Percentiles rank a stretch among this genome's conserved stretches.
Evolutionary conservation across 1,140 invertebrate species (phyloP).

Genomic region (Lordiphosa mommai): DNA sequence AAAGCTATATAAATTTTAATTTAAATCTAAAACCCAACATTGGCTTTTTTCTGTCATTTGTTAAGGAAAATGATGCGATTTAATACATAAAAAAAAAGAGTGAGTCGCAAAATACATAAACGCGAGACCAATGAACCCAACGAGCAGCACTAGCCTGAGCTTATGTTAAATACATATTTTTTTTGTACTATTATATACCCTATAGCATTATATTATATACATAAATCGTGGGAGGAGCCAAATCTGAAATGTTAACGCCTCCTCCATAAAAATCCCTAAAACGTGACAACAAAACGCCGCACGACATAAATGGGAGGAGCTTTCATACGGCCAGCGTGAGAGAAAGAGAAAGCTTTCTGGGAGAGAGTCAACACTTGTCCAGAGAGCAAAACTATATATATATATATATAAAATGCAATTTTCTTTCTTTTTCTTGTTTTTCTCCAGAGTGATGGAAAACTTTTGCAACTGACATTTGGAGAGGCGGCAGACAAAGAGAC

Average conservation of each 20-base stretch:
- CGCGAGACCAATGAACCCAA: constrained; percentile 13
- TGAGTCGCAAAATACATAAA: background rate
- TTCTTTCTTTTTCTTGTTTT: constrained; percentile 5
- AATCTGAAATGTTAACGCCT: constrained; percentile 26
- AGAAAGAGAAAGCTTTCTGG: constrained; percentile 11
- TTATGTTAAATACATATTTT: constrained; percentile 8
- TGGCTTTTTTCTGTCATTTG: too few relatives aligned
- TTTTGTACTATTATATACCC: background rate
- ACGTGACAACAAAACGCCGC: constrained; percentile 33
- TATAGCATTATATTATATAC: background rate
- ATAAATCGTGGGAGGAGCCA: background rate
- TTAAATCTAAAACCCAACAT: too few relatives aligned
- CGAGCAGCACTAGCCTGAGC: background rate
- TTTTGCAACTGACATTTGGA: constrained; percentile 33
- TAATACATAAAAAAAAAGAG: constrained; percentile 5
- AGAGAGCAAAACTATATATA: constrained; percentile 9
- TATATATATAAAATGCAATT: constrained; percentile 23
- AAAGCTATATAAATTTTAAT: background rate
- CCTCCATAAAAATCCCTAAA: constrained; percentile 64
- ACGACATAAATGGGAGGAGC: constrained; percentile 46
- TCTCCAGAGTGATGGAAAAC: background rate
- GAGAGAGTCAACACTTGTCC: background rate
- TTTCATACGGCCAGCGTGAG: constrained; percentile 7
- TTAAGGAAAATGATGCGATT: background rate
- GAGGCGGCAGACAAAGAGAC: constrained; percentile 15